phyloP scores from a whole-genome alignment of 1,140 invertebrate genomes.

The Paraescarpia echinospica region DNA sequence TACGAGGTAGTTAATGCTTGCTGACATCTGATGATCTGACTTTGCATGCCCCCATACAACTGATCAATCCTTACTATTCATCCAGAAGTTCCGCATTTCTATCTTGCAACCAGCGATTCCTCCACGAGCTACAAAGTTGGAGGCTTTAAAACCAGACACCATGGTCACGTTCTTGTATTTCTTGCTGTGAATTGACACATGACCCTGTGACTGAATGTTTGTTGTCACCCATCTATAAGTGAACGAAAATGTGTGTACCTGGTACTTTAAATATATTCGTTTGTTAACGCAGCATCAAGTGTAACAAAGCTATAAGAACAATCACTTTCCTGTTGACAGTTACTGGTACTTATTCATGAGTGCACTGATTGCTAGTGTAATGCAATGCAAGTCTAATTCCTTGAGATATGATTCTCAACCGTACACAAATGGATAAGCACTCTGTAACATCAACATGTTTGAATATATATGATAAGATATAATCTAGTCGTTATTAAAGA shows the following conservation, averaged over 20 bases:
- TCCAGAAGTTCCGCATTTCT: slow-evolving; percentile 84
- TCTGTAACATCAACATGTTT: not conserved
- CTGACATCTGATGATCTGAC: not conserved
- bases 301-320: not conserved
- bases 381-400: not conserved
- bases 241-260: not conserved
- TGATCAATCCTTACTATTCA: slow-evolving; percentile 43
- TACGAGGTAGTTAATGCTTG: not conserved
- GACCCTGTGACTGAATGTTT: slow-evolving; percentile 85
- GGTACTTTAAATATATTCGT: not conserved
- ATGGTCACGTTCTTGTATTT: slow-evolving; percentile 93
- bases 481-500: not conserved
- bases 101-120: slow-evolving; percentile 95
- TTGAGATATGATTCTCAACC: not conserved
- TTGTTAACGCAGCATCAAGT: not conserved
- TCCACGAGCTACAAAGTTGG: slow-evolving; percentile 88
- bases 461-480: not conserved
- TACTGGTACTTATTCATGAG: not conserved
- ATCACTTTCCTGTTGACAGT: not conserved
- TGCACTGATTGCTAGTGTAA: not conserved
- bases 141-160: slow-evolving; percentile 83
- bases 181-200: slow-evolving; percentile 88
- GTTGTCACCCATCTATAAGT: slow-evolving; percentile 80
- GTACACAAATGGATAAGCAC: not conserved
- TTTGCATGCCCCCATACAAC: not conserved